These are phyloP conservation scores for Apodemia zela DNA, from an alignment of 2,888 invertebrate genomes.

Conservation along the genomic window DNA sequence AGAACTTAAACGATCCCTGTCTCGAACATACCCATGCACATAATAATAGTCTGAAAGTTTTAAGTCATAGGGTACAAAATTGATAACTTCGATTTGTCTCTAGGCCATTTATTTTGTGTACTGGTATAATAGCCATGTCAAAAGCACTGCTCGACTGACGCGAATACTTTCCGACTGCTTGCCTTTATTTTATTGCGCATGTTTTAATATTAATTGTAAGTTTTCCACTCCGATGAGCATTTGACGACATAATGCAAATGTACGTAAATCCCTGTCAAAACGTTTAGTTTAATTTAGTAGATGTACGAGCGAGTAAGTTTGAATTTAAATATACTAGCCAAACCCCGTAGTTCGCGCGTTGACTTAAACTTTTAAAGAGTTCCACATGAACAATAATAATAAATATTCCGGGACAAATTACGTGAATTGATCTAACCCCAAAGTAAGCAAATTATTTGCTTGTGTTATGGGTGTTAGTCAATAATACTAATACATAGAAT, in stretches of 20 bases:
- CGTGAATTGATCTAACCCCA: no score
- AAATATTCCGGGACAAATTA: no score
- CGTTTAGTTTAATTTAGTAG: constrained; percentile 50
- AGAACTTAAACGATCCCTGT: constrained; percentile 39
- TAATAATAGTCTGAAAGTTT: constrained; percentile 28
- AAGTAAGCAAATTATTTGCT: no score
- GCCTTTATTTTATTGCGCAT: constrained; percentile 73
- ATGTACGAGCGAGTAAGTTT: constrained; percentile 31
- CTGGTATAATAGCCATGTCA: constrained; percentile 71
- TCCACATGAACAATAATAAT: no score
- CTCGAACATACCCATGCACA: constrained; percentile 33
- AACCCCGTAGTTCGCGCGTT: neutral
- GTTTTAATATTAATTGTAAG: constrained; percentile 77
- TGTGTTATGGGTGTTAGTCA: no score
- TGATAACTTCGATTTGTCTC: constrained; percentile 19
- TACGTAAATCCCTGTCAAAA: constrained; percentile 50
- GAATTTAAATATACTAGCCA: constrained; percentile 11
- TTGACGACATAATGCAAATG: constrained; percentile 47
- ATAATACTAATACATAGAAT: no score
- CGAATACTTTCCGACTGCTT: constrained; percentile 71
- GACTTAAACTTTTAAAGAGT: neutral
- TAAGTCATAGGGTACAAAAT: constrained; percentile 33
- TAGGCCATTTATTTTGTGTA: constrained; percentile 27
- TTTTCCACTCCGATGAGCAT: constrained; percentile 57
- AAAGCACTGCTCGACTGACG: constrained; percentile 64